Evolutionary conservation across 1,140 invertebrate genomes (phyloP), one percentile per base, ranked within the genome.

Genomic region (Popillia japonica): DNA sequence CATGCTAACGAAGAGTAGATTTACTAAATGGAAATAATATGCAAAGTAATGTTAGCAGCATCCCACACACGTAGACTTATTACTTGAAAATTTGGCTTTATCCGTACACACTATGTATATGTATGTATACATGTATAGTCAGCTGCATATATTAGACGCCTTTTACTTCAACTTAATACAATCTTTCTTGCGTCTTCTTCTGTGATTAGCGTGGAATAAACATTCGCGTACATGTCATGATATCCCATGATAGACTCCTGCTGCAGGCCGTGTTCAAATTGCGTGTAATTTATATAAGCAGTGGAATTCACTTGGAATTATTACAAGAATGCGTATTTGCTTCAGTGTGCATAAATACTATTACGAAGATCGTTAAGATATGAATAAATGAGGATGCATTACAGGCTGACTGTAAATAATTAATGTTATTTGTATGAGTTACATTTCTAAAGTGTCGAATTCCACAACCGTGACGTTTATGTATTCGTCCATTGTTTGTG

Each of bases 1-100:
- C 44, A 14, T 48, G 11, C 44, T 48, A 48, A 48, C 44, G 44
- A 48, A 48, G 44, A 48, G 8, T 9, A 20, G 61, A 64, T 64
- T 64, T 64, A 64, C 61, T 64, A 64, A 64, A 22, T 64, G 61
- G 61, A 64, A 27, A 64, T 64, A 64, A 64, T 64, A 64, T 64
- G 61, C 61, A 64, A 64, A 64, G 61, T 27, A 64, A 64, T 11
- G 61, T 22, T 20, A 22, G 23, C 61, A 22, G 17, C 10, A 27
- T 64, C 20, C 61, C 61, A 64, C 61, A 64, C 23, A 64, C 61
- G 17, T 27, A 27, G 61, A 10, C 20, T 64, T 64, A 27, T 64
- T 64, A 20, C 61, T 6, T 23, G 61, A 64, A 64, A 64, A 64
- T 64, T 64, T 6, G 17, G 61, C 22, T 27, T 64, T 64, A 64